Percentiles rank a stretch among this genome's conserved stretches.
phyloP scores from a whole-genome alignment of 2,113 vertebrate genomes.

The Trochalopteron elliotii region DNA sequence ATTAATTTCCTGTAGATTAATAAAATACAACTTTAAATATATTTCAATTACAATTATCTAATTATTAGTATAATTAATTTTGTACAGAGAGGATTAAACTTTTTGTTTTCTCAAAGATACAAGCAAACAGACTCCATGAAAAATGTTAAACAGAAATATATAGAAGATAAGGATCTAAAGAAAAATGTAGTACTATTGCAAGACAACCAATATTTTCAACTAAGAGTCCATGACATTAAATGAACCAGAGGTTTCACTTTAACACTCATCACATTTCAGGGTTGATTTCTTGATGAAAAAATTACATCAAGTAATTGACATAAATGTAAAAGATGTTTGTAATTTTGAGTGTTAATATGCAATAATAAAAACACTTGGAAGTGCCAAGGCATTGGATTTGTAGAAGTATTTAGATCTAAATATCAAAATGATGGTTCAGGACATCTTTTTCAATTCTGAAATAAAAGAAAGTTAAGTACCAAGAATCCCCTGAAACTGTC shows the following conservation, averaged over 20 bases:
- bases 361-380: neutral
- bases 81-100: neutral
- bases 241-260: neutral
- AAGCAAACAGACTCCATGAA: neutral
- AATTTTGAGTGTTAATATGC: neutral
- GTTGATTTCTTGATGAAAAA: neutral
- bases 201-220: neutral
- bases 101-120: slow-evolving; percentile 2
- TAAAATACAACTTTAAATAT: slow-evolving; percentile 23
- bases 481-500: neutral
- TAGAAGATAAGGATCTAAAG: neutral
- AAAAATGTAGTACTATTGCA: neutral
- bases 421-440: neutral
- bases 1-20: neutral
- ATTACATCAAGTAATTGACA: neutral
- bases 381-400: neutral
- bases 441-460: neutral
- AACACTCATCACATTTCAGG: neutral
- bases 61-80: slow-evolving; percentile 27
- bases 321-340: neutral
- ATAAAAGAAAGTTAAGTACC: neutral
- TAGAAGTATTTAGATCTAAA: neutral
- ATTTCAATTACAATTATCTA: slow-evolving; percentile 28
- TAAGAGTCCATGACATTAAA: neutral
- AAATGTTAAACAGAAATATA: neutral